These are phyloP conservation scores for Euwallacea similis DNA, from an alignment of 1,140 invertebrate species.

Conservation along the genomic window DNA sequence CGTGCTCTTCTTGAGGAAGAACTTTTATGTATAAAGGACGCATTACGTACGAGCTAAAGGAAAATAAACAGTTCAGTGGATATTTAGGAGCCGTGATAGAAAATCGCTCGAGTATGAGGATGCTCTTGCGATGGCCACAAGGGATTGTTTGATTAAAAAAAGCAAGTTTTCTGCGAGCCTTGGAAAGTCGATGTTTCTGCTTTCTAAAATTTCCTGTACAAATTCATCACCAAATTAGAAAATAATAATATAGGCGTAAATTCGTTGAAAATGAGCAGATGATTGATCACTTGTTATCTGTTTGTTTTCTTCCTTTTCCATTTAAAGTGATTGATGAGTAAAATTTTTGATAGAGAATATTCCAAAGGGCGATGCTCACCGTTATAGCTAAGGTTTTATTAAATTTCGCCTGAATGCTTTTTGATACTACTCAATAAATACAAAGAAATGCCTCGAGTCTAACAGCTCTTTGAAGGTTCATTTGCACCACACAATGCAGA, in stretches of 20 bases:
- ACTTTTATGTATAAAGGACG: background rate
- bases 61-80: constrained; percentile 1
- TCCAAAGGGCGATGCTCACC: constrained; percentile 1
- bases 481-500: no score
- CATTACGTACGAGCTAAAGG: constrained; percentile 1
- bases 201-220: background rate
- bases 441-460: no score
- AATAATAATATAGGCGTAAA: background rate
- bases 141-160: background rate
- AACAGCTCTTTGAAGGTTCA: no score
- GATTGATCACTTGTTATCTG: constrained; percentile 5
- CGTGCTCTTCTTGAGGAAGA: background rate
- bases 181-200: background rate
- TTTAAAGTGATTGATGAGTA: constrained; percentile 6
- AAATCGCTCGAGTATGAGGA: background rate
- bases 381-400: background rate
- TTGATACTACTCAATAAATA: no score
- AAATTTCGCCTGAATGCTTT: background rate
- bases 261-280: constrained; percentile 3
- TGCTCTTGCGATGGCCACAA: background rate
- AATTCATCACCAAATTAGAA: constrained; percentile 2
- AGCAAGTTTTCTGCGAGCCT: background rate
- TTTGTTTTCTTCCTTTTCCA: constrained; percentile 7
- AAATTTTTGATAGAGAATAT: constrained; percentile 5
- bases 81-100: background rate